Evolutionary conservation across 2,888 invertebrate genomes (phyloP).

Genomic region (Clivina fossor): DNA sequence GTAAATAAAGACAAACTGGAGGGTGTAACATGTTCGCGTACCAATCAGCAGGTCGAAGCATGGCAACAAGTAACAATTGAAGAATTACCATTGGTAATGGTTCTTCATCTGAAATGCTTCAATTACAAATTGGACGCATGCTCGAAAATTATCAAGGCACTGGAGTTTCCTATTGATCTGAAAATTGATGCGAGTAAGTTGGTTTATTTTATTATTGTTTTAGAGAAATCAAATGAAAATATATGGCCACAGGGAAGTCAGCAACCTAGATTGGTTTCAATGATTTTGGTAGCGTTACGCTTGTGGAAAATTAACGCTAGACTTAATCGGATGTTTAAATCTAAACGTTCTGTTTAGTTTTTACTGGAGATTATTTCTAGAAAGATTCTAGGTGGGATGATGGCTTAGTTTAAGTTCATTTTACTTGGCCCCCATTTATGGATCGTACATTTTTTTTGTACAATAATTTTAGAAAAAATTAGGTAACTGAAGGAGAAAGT

Average conservation of each 20-base stretch:
- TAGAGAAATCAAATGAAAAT: background rate
- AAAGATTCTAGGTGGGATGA: conserved; percentile 13
- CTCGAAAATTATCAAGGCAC: conserved; percentile 87
- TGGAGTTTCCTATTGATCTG: conserved; percentile 86
- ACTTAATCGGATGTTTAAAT: conserved; percentile 13
- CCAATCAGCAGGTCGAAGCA: conserved; percentile 81
- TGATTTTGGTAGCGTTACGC: conserved; percentile 30
- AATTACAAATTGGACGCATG: conserved; percentile 84
- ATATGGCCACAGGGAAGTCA: conserved; percentile 28
- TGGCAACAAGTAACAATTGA: conserved; percentile 90
- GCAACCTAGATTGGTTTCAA: conserved; percentile 18
- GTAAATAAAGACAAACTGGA: conserved; percentile 83
- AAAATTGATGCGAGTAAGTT: conserved; percentile 85
- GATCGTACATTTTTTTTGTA: conserved; percentile 15
- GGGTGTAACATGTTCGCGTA: conserved; percentile 81
- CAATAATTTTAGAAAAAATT: too few species aligned
- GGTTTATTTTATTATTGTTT: conserved; percentile 21
- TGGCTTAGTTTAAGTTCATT: conserved; percentile 21
- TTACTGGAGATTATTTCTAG: conserved; percentile 8
- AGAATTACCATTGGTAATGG: conserved; percentile 83
- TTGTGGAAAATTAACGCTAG: conserved; percentile 22
- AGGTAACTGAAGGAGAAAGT: too few species aligned
- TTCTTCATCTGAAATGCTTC: conserved; percentile 93
- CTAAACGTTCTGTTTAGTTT: conserved; percentile 21
- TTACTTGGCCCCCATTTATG: conserved; percentile 13